phyloP scores from a whole-genome alignment of 1,140 invertebrate genomes.

The Heliothis subflexa region DNA sequence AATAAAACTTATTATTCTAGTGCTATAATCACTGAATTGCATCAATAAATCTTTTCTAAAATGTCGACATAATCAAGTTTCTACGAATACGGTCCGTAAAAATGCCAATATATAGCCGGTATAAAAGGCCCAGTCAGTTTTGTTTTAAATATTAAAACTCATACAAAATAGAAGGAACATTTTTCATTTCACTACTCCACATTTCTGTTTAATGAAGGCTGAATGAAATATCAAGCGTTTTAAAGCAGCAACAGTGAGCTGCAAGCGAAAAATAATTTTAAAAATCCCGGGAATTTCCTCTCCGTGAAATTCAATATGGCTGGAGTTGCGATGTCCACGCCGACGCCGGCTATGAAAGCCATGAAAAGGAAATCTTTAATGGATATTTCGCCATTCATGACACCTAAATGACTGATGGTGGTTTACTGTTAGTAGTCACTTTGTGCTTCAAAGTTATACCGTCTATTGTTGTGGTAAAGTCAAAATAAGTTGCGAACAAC shows the following conservation, averaged over 20 bases:
- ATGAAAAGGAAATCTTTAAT: slow-evolving; percentile 65
- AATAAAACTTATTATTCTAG: not conserved
- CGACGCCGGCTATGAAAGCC: slow-evolving; percentile 50
- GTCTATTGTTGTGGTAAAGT: slow-evolving; percentile 29
- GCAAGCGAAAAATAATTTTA: slow-evolving; percentile 53
- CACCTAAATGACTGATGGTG: slow-evolving; percentile 58
- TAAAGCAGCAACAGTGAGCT: slow-evolving; percentile 40
- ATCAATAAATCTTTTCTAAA: not conserved
- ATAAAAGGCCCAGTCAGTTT: slow-evolving; percentile 19
- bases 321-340: slow-evolving; percentile 16
- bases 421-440: slow-evolving; percentile 22
- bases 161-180: slow-evolving; percentile 29
- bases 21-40: not conserved
- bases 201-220: slow-evolving; percentile 45
- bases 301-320: slow-evolving; percentile 58
- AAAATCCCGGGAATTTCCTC: slow-evolving; percentile 48
- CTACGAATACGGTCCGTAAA: not conserved
- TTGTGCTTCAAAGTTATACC: slow-evolving; percentile 35
- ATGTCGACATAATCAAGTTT: not conserved
- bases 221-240: slow-evolving; percentile 42
- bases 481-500: slow-evolving; percentile 22
- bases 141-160: slow-evolving; percentile 30
- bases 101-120: not conserved
- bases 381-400: slow-evolving; percentile 56
- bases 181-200: slow-evolving; percentile 38